Percentiles rank a stretch among this genome's conserved stretches.
Evolutionary conservation across 2,888 invertebrate species (phyloP).

Genomic region (Dascillus cervinus): DNA sequence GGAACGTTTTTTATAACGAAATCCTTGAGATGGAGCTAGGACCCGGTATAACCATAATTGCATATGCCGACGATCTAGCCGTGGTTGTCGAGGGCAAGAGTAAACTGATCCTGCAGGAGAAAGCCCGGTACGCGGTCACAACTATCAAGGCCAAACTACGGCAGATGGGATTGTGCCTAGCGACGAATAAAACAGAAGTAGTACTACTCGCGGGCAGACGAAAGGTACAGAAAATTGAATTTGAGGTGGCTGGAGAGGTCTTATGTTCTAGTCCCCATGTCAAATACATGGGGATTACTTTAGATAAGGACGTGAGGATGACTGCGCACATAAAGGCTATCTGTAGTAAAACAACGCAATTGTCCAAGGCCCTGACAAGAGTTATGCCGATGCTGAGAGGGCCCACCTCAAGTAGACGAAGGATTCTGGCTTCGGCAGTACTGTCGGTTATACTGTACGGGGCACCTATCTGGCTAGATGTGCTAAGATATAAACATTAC

Average conservation of each 20-base stretch:
- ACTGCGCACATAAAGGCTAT: constrained; percentile 2
- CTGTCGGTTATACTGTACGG: constrained; percentile 7
- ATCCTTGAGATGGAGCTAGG: constrained; percentile 4
- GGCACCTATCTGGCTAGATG: constrained; percentile 6
- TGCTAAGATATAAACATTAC: no score
- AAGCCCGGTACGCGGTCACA: background rate
- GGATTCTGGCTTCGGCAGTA: constrained; percentile 1
- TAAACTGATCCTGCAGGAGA: background rate
- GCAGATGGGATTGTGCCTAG: constrained; percentile 7
- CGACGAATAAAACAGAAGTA: constrained; percentile 10
- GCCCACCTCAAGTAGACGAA: constrained; percentile 3
- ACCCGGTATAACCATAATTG: constrained; percentile 5
- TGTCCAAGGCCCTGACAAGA: no score
- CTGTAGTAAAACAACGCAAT: constrained; percentile 1
- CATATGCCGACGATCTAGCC: constrained; percentile 8
- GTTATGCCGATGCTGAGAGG: no score
- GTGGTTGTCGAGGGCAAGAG: background rate
- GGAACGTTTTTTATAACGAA: constrained; percentile 4
- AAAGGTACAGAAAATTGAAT: constrained; percentile 4
- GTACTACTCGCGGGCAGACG: constrained; percentile 7
- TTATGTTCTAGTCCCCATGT: no score
- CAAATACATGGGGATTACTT: constrained; percentile 4
- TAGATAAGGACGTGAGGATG: constrained; percentile 2
- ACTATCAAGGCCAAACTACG: background rate
- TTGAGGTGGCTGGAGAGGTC: constrained; percentile 1